Conservation (phyloP, 2,888 invertebrate species). For the Halictus quadricinctus region DNA sequence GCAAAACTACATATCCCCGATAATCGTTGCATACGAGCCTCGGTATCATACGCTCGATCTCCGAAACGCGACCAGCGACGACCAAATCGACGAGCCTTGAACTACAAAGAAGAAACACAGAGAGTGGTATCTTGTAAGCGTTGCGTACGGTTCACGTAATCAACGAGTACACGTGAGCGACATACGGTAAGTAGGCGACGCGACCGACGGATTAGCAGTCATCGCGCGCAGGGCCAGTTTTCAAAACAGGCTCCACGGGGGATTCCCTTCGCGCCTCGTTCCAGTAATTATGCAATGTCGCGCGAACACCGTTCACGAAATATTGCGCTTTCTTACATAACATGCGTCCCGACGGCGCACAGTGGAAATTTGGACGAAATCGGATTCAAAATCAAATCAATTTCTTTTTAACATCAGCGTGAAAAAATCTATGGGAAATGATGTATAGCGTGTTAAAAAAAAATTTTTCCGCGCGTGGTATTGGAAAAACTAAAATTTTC, state of each 20-base stretch:
- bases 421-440: no score
- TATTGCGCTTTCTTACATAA: background rate
- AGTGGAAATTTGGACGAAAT: no score
- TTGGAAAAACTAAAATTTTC: no score
- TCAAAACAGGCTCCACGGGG: conserved; percentile 16
- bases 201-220: conserved; percentile 38
- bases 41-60: conserved; percentile 27
- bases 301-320: background rate
- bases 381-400: no score
- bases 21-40: conserved; percentile 9
- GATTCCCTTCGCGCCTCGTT: background rate
- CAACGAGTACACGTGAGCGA: conserved; percentile 50
- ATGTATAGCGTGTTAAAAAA: no score
- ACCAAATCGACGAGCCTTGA: conserved; percentile 48
- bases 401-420: no score
- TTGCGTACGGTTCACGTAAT: conserved; percentile 59
- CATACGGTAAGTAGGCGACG: conserved; percentile 37
- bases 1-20: conserved; percentile 26
- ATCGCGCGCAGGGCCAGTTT: conserved; percentile 25
- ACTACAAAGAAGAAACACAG: conserved; percentile 52
- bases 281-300: conserved; percentile 32
- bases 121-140: conserved; percentile 40
- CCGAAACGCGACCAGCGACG: conserved; percentile 30
- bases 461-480: no score
- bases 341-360: background rate